Base-by-base conservation (phyloP, 2,113 vertebrate genomes). In the Sakesphorus luctuosus region DNA sequence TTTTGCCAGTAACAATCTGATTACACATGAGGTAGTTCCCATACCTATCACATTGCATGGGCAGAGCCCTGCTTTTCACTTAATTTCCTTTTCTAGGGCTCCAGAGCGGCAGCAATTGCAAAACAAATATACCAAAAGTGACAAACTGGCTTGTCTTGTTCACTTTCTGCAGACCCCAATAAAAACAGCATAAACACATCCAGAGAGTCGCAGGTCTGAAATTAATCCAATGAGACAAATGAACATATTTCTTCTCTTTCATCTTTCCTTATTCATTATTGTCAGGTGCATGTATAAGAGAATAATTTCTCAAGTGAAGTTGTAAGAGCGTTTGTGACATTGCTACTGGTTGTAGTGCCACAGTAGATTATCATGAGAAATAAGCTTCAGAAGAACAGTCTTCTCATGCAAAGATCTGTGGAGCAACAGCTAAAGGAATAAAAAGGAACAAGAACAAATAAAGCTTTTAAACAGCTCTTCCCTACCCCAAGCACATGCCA, bases 11-110 rank as follows among this genome's bases (percentile, higher is more conserved):
- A 26, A 49, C 12, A 43, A 67, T 9, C 29, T 12, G 26, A 53
- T 23, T 9, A 21, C 3, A 29, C 17, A 19, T 0, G 5, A 31
- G 11, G 19, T 2, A n/a, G 19, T 5, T 83, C 29, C 23, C 5
- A 11, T 0, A 25, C 67, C 11, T 21, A n/a, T 4, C 25, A 7
- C 33, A 10, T 5, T 6, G 18, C 1, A n/a, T 2, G 17, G 3
- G 5, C 69, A 75, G n/a, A 44, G 20, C n/a, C 35, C 59, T 31
- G 67, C 33, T 74, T 71, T 63, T 10, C 55, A 62, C 13, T 19
- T 19, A 0, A 35, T 40, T 49, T 46, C 12, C 59, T 55, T 61
- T 56, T 49, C 24, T 1, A 31, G n/a, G 29, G 62, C 58, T 92
- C 33, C 69, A 47, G 80, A 55, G 87, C 52, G 17, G 35, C 23